Conservation (phyloP, 2,888 invertebrate genomes). For the Epistrophe grossulariae region DNA sequence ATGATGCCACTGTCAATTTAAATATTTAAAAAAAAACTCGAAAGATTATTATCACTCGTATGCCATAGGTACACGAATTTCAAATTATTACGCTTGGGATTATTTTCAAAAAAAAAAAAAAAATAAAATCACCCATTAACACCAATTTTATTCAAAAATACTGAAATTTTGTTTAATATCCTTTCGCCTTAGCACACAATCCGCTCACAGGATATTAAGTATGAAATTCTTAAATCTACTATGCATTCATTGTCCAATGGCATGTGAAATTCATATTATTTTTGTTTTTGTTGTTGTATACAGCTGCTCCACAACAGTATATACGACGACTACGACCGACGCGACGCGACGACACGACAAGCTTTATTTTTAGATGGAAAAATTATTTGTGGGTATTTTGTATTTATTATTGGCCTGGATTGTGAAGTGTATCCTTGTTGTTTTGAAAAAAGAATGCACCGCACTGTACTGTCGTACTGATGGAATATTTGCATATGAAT, state of each 20-base stretch:
- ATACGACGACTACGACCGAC: neutral
- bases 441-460: slow-evolving; percentile 22
- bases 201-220: slow-evolving; percentile 24
- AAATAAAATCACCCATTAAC: slow-evolving; percentile 32
- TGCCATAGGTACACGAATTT: neutral
- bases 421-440: slow-evolving; percentile 37
- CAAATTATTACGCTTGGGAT: neutral
- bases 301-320: neutral
- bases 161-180: slow-evolving; percentile 24
- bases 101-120: neutral
- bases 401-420: slow-evolving; percentile 53
- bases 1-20: slow-evolving; percentile 13
- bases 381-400: slow-evolving; percentile 5
- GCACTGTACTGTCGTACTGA: too few species aligned
- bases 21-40: neutral
- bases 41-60: neutral
- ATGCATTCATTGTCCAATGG: slow-evolving; percentile 37
- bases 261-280: slow-evolving; percentile 18
- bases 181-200: slow-evolving; percentile 27
- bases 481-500: slow-evolving; percentile 49
- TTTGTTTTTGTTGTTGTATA: neutral
- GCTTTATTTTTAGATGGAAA: slow-evolving; percentile 1
- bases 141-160: slow-evolving; percentile 22
- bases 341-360: neutral
- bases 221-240: slow-evolving; percentile 16